A percentile compares a stretch with the other conserved stretches of the same genome.
These are phyloP conservation scores for Drosophila limbata DNA, from an alignment of 2,888 invertebrate genomes.

Conservation along the genomic window DNA sequence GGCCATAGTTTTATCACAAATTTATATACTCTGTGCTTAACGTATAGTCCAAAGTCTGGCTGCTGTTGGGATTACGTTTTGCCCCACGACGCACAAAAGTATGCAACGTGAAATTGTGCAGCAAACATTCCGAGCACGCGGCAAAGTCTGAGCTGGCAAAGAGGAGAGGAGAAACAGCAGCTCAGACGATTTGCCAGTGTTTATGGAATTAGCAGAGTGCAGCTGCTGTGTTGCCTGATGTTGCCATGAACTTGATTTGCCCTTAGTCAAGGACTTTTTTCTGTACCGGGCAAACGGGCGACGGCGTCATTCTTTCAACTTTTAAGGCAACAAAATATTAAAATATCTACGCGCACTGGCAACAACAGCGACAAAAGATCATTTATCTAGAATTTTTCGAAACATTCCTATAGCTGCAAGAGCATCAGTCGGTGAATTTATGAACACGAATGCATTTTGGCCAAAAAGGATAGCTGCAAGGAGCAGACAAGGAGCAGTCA, in stretches of 20 bases:
- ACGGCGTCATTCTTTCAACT: slow-evolving; percentile 30
- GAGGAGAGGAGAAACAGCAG: slow-evolving; percentile 20
- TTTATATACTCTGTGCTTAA: slow-evolving; percentile 10
- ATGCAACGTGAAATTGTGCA: slow-evolving; percentile 53
- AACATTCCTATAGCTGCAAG: slow-evolving; percentile 31
- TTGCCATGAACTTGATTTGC: slow-evolving; percentile 83
- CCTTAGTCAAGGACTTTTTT: slow-evolving; percentile 84
- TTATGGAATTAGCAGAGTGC: slow-evolving; percentile 80
- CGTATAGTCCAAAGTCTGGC: background rate
- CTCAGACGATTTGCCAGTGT: slow-evolving; percentile 77
- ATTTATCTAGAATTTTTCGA: slow-evolving; percentile 72
- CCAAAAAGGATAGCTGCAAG: slow-evolving; percentile 6
- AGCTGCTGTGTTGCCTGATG: slow-evolving; percentile 46
- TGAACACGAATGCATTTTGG: slow-evolving; percentile 71
- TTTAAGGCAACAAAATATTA: slow-evolving; percentile 78
- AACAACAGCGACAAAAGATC: slow-evolving; percentile 72
- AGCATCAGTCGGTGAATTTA: slow-evolving; percentile 78
- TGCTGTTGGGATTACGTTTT: slow-evolving; percentile 40
- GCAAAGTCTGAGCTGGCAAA: slow-evolving; percentile 13
- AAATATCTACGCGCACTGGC: slow-evolving; percentile 75
- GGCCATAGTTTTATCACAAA: background rate
- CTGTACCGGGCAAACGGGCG: slow-evolving; percentile 35
- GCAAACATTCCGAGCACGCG: slow-evolving; percentile 45
- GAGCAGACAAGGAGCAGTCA: slow-evolving; percentile 53
- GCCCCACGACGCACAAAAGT: slow-evolving; percentile 39